Base-by-base conservation (phyloP, 2,113 vertebrate genomes). In the Oplegnathus fasciatus region DNA sequence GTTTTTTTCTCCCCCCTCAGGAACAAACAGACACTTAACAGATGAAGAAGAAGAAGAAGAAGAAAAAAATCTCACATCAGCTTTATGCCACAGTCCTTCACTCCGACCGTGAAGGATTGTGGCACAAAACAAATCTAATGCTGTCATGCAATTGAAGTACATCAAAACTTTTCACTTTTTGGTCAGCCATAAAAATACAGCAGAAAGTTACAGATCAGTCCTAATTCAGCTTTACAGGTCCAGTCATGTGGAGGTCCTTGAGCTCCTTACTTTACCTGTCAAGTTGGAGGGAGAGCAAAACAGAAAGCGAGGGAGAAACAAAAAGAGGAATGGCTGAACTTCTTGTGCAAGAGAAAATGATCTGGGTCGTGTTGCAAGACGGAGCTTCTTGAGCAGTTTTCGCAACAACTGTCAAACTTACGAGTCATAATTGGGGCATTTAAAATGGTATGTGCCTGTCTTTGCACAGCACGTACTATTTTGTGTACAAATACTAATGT, bases 21-120 rank as follows among this genome's bases (percentile, higher is more conserved):
- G 85, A 91, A 86, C 70, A 91, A 89, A 66, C 71, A 83, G 82
- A 15, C n/a, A 61, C 68, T 54, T 55, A 32, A 64, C 48, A 76
- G 69, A 77, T 61, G 61, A n/a, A n/a, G 26, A 58, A 75, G 44
- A 54, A 70, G 46, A 48, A 48, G 1, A 50, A 52, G 34, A 37
- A 37, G 34, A 42, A 62, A 30, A 46, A 73, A 64, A 40, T 61
- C 46, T 46, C 60, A 68, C 66, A 48, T 5, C 37, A 67, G 34
- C 81, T 72, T 72, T 46, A 57, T 57, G 58, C 52, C 68, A 58
- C 34, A 61, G 17, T 37, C 75, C 52, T 81, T 80, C 71, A 66
- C 28, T 30, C 3, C 74, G 34, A 65, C 22, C 10, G 14, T 2
- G 40, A 62, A 44, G 55, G 62, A 71, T 40, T 61, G 44, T 37